Conservation (phyloP, 2,797 vertebrate species). For the Miichthys miiuy region DNA sequence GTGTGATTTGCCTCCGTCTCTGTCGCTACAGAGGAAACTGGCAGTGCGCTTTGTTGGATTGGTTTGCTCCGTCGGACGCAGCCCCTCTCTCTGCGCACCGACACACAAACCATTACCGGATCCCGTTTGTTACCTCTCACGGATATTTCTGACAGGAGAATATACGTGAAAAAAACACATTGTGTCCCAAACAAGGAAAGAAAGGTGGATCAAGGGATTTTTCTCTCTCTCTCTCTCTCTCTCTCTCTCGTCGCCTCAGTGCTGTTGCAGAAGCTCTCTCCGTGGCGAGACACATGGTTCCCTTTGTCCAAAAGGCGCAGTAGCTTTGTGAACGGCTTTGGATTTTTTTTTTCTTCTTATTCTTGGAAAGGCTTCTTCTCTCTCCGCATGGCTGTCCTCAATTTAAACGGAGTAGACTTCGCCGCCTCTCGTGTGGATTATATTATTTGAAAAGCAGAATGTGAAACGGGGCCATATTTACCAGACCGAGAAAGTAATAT, state of each 20-base stretch:
- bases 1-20: slow-evolving; percentile 50
- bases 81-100: slow-evolving; percentile 62
- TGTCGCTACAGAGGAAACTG: slow-evolving; percentile 55
- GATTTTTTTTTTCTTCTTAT: slow-evolving; percentile 54
- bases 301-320: slow-evolving; percentile 91
- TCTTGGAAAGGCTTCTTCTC: slow-evolving; percentile 76
- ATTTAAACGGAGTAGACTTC: slow-evolving; percentile 80
- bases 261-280: slow-evolving; percentile 73
- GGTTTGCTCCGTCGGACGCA: slow-evolving; percentile 70
- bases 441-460: slow-evolving; percentile 81
- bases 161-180: slow-evolving; percentile 51
- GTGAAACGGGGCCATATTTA: slow-evolving; percentile 79
- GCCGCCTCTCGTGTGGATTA: slow-evolving; percentile 83
- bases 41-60: slow-evolving; percentile 81
- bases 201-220: slow-evolving; percentile 71
- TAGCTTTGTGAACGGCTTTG: slow-evolving; percentile 77
- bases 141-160: slow-evolving; percentile 78
- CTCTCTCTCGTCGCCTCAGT: slow-evolving; percentile 53
- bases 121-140: slow-evolving; percentile 61
- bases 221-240: slow-evolving; percentile 27
- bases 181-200: slow-evolving; percentile 40
- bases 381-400: slow-evolving; percentile 80
- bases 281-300: slow-evolving; percentile 87
- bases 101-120: slow-evolving; percentile 67
- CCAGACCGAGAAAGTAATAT: slow-evolving; percentile 78